phyloP scores from a whole-genome alignment of 1,140 invertebrate genomes.

The Chrysopa pallens region DNA sequence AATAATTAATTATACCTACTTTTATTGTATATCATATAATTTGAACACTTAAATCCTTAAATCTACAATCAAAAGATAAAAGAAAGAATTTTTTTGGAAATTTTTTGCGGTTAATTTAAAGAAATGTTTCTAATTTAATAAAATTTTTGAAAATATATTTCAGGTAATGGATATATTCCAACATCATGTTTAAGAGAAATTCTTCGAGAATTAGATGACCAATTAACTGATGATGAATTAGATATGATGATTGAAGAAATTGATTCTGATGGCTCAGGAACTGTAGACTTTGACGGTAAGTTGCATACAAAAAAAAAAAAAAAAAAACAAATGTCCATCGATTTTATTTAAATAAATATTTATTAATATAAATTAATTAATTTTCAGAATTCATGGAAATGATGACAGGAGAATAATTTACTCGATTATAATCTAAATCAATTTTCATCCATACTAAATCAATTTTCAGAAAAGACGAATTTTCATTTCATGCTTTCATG shows the following conservation, averaged over 20 bases:
- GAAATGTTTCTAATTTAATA: not conserved
- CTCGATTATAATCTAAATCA: not conserved
- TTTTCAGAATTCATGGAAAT: constrained; percentile 89
- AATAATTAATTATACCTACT: too few species aligned
- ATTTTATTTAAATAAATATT: too few species aligned
- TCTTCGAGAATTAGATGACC: constrained; percentile 78
- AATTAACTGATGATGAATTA: constrained; percentile 77
- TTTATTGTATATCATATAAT: too few species aligned
- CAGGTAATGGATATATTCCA: constrained; percentile 89
- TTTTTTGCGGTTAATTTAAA: too few species aligned
- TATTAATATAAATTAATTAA: constrained; percentile 8
- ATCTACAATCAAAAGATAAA: too few species aligned
- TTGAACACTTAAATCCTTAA: too few species aligned
- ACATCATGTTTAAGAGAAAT: constrained; percentile 84
- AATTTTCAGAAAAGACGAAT: too few species aligned
- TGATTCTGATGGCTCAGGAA: constrained; percentile 83
- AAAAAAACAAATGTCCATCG: too few species aligned
- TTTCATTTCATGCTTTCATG: too few species aligned
- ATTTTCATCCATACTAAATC: not conserved
- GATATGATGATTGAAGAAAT: constrained; percentile 95
- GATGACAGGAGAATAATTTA: constrained; percentile 78
- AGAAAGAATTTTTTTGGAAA: too few species aligned
- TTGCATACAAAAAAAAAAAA: too few species aligned
- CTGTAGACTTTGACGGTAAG: constrained; percentile 61
- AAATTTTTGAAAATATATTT: constrained; percentile 9